Percentiles rank a stretch among this genome's conserved stretches.
phyloP scores from a whole-genome alignment of 2,888 invertebrate genomes.

The Augiades crinisus region DNA sequence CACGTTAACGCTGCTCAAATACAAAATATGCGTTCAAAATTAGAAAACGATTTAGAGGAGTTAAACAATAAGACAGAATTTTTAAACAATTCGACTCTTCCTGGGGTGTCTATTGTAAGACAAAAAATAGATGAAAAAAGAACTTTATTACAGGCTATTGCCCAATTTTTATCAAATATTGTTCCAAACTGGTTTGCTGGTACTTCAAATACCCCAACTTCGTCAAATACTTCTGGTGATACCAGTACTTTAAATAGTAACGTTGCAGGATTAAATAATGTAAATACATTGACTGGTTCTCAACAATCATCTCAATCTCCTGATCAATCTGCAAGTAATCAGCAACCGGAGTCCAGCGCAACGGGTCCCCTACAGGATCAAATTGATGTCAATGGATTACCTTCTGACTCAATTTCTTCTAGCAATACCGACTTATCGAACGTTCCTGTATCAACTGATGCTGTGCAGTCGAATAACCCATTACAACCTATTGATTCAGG shows the following conservation, averaged over 20 bases:
- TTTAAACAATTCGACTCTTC: conserved; percentile 50
- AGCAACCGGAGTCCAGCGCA: background rate
- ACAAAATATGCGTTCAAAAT: conserved; percentile 49
- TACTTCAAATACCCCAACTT: conserved; percentile 20
- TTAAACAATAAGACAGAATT: conserved; percentile 58
- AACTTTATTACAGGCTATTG: conserved; percentile 53
- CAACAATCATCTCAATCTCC: background rate
- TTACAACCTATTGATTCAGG: background rate
- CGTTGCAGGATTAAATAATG: background rate
- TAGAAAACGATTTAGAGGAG: conserved; percentile 59
- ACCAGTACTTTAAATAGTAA: background rate
- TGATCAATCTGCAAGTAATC: background rate
- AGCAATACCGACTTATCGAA: background rate
- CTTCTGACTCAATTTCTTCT: background rate
- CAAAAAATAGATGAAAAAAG: conserved; percentile 55
- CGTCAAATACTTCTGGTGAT: background rate
- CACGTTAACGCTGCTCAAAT: conserved; percentile 56
- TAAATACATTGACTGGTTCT: too few relatives aligned
- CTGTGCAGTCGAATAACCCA: background rate
- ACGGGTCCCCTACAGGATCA: background rate
- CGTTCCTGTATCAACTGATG: background rate
- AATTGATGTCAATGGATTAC: background rate
- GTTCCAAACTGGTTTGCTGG: conserved; percentile 57
- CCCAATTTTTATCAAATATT: conserved; percentile 54
- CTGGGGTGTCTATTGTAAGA: conserved; percentile 51